Conservation (phyloP, 2,113 vertebrate species). For the mouse (Mus musculus) region GRCm39 chr5:132923001-132923500, state of each 20-base stretch:
- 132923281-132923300: not conserved
- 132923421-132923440: not conserved
- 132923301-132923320: not conserved
- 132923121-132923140: not conserved
- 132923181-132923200: too few species aligned
- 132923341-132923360: not conserved
- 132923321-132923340: not conserved
- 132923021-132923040: not conserved
- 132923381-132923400: not conserved
- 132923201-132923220: too few species aligned
- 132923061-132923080: not conserved
- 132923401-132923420: not conserved
- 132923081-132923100: too few species aligned
- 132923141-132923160: not conserved
- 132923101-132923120: not conserved
- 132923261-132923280: not conserved
- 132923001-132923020: accelerated
- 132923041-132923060: accelerated
- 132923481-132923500: not conserved
- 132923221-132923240: not conserved
- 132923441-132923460: accelerated
- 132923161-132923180: not conserved
- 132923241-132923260: not conserved
- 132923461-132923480: not conserved
- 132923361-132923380: not conserved